A percentile compares a stretch with the other conserved stretches of the same genome.
These are phyloP conservation scores for Eupeodes corollae DNA, from an alignment of 1,140 invertebrate genomes.

Conservation along the genomic window DNA sequence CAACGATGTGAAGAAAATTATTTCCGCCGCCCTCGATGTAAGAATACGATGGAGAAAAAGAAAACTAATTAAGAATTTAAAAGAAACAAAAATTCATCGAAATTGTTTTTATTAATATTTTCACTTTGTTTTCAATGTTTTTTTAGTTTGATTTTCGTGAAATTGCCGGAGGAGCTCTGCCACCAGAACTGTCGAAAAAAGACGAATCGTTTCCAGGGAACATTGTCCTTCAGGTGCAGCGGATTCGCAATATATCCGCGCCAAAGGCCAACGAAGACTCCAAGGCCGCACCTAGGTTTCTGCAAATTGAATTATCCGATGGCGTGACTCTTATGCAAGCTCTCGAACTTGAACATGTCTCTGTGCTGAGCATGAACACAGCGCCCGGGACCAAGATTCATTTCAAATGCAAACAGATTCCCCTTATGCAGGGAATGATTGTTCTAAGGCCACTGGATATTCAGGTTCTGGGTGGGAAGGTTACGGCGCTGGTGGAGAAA, in stretches of 20 bases:
- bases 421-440: constrained; percentile 55
- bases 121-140: neutral
- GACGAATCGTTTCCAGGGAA: constrained; percentile 52
- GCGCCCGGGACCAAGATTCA: constrained; percentile 62
- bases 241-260: constrained; percentile 73
- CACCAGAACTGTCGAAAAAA: constrained; percentile 46
- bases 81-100: neutral
- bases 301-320: constrained; percentile 75
- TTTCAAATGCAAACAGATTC: constrained; percentile 42
- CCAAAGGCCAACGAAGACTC: constrained; percentile 86
- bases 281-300: constrained; percentile 62
- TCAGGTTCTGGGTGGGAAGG: constrained; percentile 66
- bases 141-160: constrained; percentile 68
- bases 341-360: constrained; percentile 57
- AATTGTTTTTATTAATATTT: neutral
- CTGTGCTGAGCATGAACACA: constrained; percentile 56
- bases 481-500: constrained; percentile 72
- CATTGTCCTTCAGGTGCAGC: constrained; percentile 76
- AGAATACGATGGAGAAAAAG: constrained; percentile 30
- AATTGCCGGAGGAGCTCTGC: constrained; percentile 47
- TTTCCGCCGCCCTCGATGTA: constrained; percentile 62
- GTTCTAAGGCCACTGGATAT: constrained; percentile 55
- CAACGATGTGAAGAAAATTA: constrained; percentile 48
- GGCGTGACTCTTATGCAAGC: constrained; percentile 66
- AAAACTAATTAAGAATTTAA: no score